Base-by-base conservation (phyloP, 2,113 vertebrate genomes). In the Anolis sagrei region DNA sequence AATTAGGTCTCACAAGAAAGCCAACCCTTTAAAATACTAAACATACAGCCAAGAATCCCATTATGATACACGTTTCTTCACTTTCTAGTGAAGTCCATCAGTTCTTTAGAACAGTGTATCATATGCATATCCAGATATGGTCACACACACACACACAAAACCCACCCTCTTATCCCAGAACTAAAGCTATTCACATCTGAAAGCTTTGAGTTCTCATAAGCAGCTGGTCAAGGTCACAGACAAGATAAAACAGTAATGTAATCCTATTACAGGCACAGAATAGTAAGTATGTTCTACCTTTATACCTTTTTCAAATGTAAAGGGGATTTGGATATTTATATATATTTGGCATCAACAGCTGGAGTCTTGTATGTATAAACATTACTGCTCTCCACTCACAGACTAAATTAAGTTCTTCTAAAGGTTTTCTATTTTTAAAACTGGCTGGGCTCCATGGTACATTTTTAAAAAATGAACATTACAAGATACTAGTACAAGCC, bases 391-490 rank as follows among this genome's bases (percentile, higher is more conserved):
- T 85, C 76, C 70, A 87, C 61, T 82, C 51, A 85, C 66, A 79
- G 83, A 91, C 39, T 89, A 73, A 88, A 78, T 86, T 77, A 77
- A 84, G 81, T 64, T 84, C 79, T 79, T 62, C 70, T 84, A 84
- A 88, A 88, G 76, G 82, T 74, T 86, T 88, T 88, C 80, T 88
- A 76, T 86, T 83, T 77, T 74, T 77, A 61, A 84, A 88, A 75
- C 87, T 88, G 79, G 88, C 61, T 44, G 51, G 36, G 72, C 48
- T 77, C 84, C 73, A 85, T 62, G 29, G 25, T 76, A 74, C 66
- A 11, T 78, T 86, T 86, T 44, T 79, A 77, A 76, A 86, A 54
- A 77, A 90, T 72, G 32, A 88, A 91, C 76, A 77, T 84, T 78
- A 66, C 51, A 77, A 76, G 74, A 84, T 54, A 81, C 61, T 86